These are phyloP conservation scores for Drosophila anomelani DNA, from an alignment of 2,888 invertebrate species.

Conservation along the genomic window DNA sequence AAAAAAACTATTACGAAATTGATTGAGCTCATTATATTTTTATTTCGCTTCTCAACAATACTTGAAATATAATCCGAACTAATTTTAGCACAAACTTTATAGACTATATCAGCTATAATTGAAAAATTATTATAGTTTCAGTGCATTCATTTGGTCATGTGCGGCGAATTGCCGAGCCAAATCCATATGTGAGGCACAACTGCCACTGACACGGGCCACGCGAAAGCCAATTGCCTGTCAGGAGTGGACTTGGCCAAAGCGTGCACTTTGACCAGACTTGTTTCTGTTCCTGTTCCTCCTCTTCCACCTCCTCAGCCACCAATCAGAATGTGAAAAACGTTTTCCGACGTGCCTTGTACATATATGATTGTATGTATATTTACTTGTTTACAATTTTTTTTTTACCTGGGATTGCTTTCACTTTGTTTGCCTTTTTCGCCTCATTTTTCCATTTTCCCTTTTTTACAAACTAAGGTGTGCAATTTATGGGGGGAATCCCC, in stretches of 20 bases:
- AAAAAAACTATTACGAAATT: neutral
- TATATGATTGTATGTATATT: neutral
- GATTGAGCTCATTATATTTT: neutral
- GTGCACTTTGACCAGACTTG: slow-evolving; percentile 33
- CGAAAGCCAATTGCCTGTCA: slow-evolving; percentile 61
- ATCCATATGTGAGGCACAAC: neutral
- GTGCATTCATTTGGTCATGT: slow-evolving; percentile 2
- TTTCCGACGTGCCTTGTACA: slow-evolving; percentile 25
- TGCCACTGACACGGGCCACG: slow-evolving; percentile 26
- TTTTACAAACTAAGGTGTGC: slow-evolving; percentile 3
- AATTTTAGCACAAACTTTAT: neutral
- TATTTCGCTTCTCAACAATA: too few species aligned
- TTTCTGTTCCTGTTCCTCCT: neutral
- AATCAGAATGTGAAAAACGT: slow-evolving; percentile 43
- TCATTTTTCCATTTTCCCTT: slow-evolving; percentile 16
- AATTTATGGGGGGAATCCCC: slow-evolving; percentile 4
- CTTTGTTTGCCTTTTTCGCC: neutral
- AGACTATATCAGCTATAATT: neutral
- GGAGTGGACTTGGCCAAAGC: slow-evolving; percentile 30
- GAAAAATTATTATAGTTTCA: neutral
- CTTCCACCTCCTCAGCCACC: too few species aligned
- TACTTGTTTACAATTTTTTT: slow-evolving; percentile 7
- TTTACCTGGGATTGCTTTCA: slow-evolving; percentile 15
- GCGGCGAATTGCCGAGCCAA: neutral
- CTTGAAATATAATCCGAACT: too few species aligned